phyloP scores from a whole-genome alignment of 1,140 invertebrate genomes.

The Eufriesea mexicana region DNA sequence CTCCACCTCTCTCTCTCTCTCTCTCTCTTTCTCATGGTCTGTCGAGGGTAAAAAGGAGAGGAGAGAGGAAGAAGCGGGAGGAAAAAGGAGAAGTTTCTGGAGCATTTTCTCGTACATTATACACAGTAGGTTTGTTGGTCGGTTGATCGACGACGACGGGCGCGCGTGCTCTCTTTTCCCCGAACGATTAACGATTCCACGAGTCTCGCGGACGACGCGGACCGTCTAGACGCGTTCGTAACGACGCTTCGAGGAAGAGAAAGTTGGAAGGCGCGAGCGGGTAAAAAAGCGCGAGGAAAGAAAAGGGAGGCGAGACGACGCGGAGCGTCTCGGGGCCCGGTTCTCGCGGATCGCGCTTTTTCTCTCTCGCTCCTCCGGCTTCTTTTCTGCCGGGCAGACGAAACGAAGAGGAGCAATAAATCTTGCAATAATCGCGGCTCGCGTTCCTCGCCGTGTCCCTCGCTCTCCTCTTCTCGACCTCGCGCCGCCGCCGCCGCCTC shows the following conservation, averaged over 20 bases:
- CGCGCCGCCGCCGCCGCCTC: background rate
- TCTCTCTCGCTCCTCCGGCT: background rate
- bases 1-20: too few species aligned
- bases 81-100: background rate
- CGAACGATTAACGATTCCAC: background rate
- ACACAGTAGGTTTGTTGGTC: background rate
- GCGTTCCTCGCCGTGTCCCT: conserved; percentile 5
- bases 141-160: background rate
- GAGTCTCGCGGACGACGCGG: conserved; percentile 13
- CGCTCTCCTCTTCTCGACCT: background rate
- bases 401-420: conserved; percentile 72
- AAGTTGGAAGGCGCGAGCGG: conserved; percentile 36
- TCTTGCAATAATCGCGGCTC: conserved; percentile 71
- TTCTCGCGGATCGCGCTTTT: background rate
- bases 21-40: background rate
- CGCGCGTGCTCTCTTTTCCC: background rate
- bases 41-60: background rate
- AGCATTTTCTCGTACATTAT: background rate
- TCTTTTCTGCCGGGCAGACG: conserved; percentile 25
- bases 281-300: background rate
- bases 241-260: background rate
- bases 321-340: background rate
- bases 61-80: background rate
- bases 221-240: conserved; percentile 39
- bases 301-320: too few species aligned